Evolutionary conservation across 2,113 vertebrate species (phyloP), one percentile per base, ranked within the genome.

Genomic region (Ivindomyrus marchei): DNA sequence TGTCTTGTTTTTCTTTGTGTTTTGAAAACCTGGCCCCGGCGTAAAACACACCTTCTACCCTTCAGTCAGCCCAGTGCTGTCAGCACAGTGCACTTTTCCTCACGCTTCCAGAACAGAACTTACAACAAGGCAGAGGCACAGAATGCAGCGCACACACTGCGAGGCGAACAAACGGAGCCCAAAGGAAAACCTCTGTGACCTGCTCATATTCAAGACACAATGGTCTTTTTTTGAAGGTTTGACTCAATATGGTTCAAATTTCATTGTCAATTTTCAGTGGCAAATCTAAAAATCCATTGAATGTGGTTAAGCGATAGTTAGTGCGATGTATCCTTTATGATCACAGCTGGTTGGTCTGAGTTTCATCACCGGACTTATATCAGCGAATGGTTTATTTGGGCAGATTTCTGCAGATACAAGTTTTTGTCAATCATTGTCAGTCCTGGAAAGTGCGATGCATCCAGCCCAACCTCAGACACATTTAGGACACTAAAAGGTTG

Each of bases 391-490:
- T 88, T 92, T 92, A 90, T 92, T 19, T 92, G 93, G 96, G 96
- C 95, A 97, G 96, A 96, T 96, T 94, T 93, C 84, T 86, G 24
- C 47, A 86, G 89, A 88, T 39, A 92, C 91, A 88, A 95, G 95
- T 96, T 97, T 97, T 97, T 95, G 94, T 94, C 93, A 93, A 94
- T 93, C 93, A 91, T 91, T 91, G 93, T 91, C 91, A 95, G 95
- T 95, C 94, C 95, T 94, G 74, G 92, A 93, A 94, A 93, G 93
- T 92, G 49, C 92, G 94, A 92, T 91, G 90, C 93, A 95, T 92
- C 93, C 91, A 94, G 94, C 53, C 53, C 92, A 91, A 87, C 93
- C 95, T 93, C 92, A 91, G 91, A 91, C 87, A 0, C 94, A 62
- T n/a, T 62, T 62, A n/a, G 56, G 56, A 62, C 56, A 93, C 94